Percentiles rank a stretch among this genome's conserved stretches.
These are phyloP conservation scores for Cyphomyrmex costatus DNA, from an alignment of 1,140 invertebrate genomes.

Conservation along the genomic window DNA sequence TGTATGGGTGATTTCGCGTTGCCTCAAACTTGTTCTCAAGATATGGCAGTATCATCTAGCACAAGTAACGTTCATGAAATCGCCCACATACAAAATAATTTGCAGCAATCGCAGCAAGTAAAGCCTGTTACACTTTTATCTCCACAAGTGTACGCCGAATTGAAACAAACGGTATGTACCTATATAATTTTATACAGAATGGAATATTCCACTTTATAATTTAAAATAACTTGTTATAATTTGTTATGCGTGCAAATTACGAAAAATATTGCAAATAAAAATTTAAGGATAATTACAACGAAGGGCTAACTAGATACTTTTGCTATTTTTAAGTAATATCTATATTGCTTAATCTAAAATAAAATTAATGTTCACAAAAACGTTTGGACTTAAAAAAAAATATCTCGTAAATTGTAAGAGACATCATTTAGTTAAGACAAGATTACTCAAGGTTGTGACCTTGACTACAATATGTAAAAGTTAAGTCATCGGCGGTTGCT, in stretches of 20 bases:
- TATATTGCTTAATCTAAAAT: too few relatives aligned
- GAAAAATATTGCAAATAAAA: conserved; percentile 6
- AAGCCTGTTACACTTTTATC: conserved; percentile 74
- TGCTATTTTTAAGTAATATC: too few relatives aligned
- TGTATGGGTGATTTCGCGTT: background rate
- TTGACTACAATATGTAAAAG: too few relatives aligned
- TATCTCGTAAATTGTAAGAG: too few relatives aligned
- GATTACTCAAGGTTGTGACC: too few relatives aligned
- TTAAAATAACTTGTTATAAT: background rate
- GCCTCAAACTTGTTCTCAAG: conserved; percentile 35
- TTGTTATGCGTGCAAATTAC: background rate
- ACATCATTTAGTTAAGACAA: too few relatives aligned
- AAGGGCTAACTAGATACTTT: too few relatives aligned
- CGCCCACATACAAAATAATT: conserved; percentile 77
- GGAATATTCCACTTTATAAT: background rate
- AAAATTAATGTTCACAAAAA: too few relatives aligned
- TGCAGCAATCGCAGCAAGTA: conserved; percentile 66
- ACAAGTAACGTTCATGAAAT: conserved; percentile 62
- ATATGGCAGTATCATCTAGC: conserved; percentile 33
- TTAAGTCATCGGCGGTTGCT: too few relatives aligned
- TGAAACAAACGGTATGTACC: conserved; percentile 81
- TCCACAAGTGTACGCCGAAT: conserved; percentile 84
- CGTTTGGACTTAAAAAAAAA: too few relatives aligned
- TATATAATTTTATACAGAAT: background rate
- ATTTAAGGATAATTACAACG: too few relatives aligned